Conservation (phyloP, 2,113 vertebrate species). For the Stictonetta naevosa region DNA sequence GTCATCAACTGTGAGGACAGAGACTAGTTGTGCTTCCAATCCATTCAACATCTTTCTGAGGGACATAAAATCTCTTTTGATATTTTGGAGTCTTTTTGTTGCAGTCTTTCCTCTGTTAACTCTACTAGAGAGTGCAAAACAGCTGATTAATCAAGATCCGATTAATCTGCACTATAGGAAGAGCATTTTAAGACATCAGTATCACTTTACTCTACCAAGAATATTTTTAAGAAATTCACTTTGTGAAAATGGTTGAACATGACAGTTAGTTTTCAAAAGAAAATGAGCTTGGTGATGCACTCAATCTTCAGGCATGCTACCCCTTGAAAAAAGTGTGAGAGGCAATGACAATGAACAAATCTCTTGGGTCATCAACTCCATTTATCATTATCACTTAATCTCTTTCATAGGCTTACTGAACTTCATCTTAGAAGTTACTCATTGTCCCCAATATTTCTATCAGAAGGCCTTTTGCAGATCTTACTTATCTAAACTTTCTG, state of each 20-base stretch:
- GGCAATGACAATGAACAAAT: background rate
- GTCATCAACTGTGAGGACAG: too few relatives aligned
- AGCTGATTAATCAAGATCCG: background rate
- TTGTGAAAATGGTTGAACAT: background rate
- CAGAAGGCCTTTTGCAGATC: background rate
- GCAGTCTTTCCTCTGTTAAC: background rate
- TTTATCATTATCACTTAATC: background rate
- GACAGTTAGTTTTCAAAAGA: background rate
- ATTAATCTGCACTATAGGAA: background rate
- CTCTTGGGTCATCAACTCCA: background rate
- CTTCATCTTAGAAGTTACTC: background rate
- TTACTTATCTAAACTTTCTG: background rate
- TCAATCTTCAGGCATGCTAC: background rate
- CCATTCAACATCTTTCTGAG: too few relatives aligned
- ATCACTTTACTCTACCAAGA: background rate
- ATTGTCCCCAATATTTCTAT: background rate
- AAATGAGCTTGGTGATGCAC: background rate
- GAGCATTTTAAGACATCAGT: background rate
- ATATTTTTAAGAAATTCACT: background rate
- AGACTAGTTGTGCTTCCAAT: too few relatives aligned
- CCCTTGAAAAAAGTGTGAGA: background rate
- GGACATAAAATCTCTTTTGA: too few relatives aligned
- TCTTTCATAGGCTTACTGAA: background rate
- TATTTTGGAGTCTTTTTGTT: too few relatives aligned
- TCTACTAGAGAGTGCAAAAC: background rate